Evolutionary conservation across 2,888 invertebrate species (phyloP).

Genomic region (Orchestes rusci): DNA sequence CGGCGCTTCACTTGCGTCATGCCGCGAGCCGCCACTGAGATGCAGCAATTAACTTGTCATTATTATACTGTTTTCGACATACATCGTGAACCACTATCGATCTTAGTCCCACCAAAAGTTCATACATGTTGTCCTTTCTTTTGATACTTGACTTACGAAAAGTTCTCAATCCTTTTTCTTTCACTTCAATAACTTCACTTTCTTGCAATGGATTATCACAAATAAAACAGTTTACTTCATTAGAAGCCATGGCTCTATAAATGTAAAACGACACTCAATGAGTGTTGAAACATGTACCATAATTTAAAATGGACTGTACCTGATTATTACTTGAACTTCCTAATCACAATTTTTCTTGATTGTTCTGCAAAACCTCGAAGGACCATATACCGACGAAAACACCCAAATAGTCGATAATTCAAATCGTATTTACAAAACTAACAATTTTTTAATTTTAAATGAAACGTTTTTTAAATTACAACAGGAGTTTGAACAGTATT

Average conservation of each 20-base stretch:
- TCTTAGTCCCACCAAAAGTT: not conserved
- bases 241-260: constrained; percentile 1
- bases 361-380: no score
- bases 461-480: no score
- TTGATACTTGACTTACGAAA: not conserved
- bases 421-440: no score
- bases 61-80: constrained; percentile 6
- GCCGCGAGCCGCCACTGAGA: no score
- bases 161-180: constrained; percentile 3
- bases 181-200: not conserved
- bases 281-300: not conserved
- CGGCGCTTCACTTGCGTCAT: no score
- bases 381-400: no score
- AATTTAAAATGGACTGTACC: not conserved
- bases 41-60: constrained; percentile 4
- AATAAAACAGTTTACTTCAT: not conserved
- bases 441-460: no score
- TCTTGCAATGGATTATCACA: constrained; percentile 2
- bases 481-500: no score
- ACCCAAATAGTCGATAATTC: no score
- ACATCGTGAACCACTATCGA: constrained; percentile 2
- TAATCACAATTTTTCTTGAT: not conserved
- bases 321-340: not conserved
- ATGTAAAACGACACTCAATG: no score
- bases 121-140: constrained; percentile 2